These are phyloP conservation scores for Urocolius indicus DNA, from an alignment of 2,113 vertebrate species.

Conservation along the genomic window DNA sequence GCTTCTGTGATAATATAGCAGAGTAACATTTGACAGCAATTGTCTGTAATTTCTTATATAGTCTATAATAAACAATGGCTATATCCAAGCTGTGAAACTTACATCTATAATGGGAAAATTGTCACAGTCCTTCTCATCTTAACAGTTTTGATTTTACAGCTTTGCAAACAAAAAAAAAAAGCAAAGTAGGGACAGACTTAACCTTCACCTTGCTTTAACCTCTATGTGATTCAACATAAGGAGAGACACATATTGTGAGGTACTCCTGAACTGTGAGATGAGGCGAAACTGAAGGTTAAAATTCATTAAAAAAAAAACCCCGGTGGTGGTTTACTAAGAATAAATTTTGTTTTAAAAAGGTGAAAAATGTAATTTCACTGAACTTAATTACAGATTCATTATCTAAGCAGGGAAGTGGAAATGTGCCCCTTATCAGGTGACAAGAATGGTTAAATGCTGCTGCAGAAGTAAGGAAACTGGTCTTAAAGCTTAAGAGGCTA, in stretches of 20 bases:
- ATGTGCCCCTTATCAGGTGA: neutral
- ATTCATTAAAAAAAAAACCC: neutral
- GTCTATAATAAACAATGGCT: neutral
- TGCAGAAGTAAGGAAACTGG: neutral
- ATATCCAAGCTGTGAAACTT: neutral
- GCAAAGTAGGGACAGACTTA: neutral
- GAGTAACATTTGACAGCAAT: neutral
- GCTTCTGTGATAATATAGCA: neutral
- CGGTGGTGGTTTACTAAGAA: neutral
- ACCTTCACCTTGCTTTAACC: neutral
- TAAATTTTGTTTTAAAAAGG: neutral
- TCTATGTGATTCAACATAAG: neutral
- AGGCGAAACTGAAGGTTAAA: neutral
- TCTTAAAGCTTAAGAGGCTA: neutral
- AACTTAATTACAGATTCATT: neutral
- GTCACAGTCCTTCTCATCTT: neutral
- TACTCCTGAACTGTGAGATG: neutral
- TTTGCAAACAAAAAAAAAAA: neutral
- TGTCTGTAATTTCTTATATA: neutral
- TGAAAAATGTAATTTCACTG: neutral
- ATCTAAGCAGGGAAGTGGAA: neutral
- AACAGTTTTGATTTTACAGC: neutral
- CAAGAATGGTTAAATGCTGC: neutral
- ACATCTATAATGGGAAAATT: neutral
- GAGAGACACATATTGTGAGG: neutral